Base-by-base conservation (phyloP, 2,888 invertebrate genomes). In the Chrysina gloriosa region DNA sequence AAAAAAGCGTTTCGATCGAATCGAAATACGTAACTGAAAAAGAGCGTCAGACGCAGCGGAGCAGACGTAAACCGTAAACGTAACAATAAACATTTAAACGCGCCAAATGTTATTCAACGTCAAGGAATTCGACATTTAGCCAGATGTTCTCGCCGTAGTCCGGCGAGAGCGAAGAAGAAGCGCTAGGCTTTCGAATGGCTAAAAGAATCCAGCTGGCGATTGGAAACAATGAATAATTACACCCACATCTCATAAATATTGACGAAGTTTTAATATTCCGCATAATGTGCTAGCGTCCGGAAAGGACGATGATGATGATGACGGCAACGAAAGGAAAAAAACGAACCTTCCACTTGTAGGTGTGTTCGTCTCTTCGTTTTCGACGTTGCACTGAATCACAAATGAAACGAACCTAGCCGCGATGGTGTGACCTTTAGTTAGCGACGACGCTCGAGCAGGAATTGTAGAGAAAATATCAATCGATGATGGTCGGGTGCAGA, bases 191-290 rank as follows among this genome's bases (percentile, higher is more conserved):
- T 61, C 61, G 61, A 61, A n/a, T n/a, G n/a, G n/a, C n/a, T n/a
- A 36, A 34, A 34, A 56, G 16, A 56, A 56, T 19, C 16, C 36
- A 36, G 36, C 56, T 34, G 39, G 36, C 9, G 34, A 63, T 63
- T 52, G 58, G 58, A 58, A 58, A 58, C 58, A 58, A 58, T 58
- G 58, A 65, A 65, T 65, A 54, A 65, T 65, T 56, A 65, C 65
- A 65, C 65, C 65, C 27, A 65, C 65, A 65, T 31, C 65, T 65
- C 56, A 65, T 65, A 65, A 65, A 65, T 65, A 65, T 65, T 65
- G 45, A 36, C n/a, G 42, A 25, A 25, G 6, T 23, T 1, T 42
- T 42, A 16, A 36, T 36, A 36, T 36, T 36, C 36, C n/a, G n/a
- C n/a, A n/a, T n/a, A n/a, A n/a, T n/a, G n/a, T n/a, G n/a, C n/a